Evolutionary conservation across 2,888 invertebrate genomes (phyloP).

Genomic region (Cheilosia urbana): DNA sequence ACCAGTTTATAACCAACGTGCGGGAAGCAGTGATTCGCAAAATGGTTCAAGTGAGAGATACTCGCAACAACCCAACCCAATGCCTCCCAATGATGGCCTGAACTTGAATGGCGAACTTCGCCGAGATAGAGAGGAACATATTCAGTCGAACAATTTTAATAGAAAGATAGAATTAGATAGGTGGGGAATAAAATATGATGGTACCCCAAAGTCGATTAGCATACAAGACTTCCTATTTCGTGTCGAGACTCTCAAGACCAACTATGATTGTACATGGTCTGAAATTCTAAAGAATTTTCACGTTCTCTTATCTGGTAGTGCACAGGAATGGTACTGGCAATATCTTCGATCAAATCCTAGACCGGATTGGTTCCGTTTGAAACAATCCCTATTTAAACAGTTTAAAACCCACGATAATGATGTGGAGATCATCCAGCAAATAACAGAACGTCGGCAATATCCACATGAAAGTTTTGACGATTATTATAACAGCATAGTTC

Average conservation of each 20-base stretch:
- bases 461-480: slow-evolving; percentile 31
- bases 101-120: background rate
- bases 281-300: slow-evolving; percentile 35
- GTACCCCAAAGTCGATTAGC: background rate
- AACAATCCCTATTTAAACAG: slow-evolving; percentile 12
- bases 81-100: background rate
- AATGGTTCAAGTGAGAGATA: background rate
- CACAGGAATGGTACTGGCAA: slow-evolving; percentile 38
- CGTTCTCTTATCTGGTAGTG: slow-evolving; percentile 14
- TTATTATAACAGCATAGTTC: slow-evolving; percentile 4
- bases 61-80: background rate
- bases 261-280: slow-evolving; percentile 27
- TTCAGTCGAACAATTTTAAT: background rate
- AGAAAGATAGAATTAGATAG: slow-evolving; percentile 6
- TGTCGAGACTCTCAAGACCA: slow-evolving; percentile 10
- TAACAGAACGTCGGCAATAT: slow-evolving; percentile 40
- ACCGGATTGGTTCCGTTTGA: slow-evolving; percentile 19
- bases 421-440: slow-evolving; percentile 10
- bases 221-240: slow-evolving; percentile 35
- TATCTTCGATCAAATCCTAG: slow-evolving; percentile 6
- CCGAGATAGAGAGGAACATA: background rate
- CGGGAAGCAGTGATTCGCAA: background rate
- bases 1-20: background rate
- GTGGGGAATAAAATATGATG: slow-evolving; percentile 46
- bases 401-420: slow-evolving; percentile 27